Evolutionary conservation across 2,797 vertebrate genomes (phyloP).

Genomic region (Cossypha heuglini): DNA sequence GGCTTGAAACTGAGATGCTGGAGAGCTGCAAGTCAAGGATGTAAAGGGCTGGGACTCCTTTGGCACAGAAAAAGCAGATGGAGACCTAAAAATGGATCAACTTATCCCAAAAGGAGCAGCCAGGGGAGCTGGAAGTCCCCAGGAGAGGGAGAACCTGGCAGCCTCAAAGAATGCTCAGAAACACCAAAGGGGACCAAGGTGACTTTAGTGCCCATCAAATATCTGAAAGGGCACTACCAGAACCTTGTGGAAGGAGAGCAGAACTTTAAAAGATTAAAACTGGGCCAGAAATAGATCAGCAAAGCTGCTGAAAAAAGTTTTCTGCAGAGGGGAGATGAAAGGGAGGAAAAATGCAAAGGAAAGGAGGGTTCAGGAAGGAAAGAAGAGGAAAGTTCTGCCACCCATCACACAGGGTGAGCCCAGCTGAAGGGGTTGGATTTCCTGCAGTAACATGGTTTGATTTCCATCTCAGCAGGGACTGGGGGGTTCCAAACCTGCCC

Average conservation of each 20-base stretch:
- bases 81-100: not conserved
- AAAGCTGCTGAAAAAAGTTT: not conserved
- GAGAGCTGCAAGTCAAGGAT: not conserved
- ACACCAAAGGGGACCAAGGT: not conserved
- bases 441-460: no score
- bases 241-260: not conserved
- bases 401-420: fast-evolving
- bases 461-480: not conserved
- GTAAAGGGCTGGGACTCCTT: not conserved
- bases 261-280: not conserved
- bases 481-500: not conserved
- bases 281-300: not conserved
- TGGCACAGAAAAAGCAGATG: not conserved
- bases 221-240: not conserved
- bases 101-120: not conserved
- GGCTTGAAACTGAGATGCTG: not conserved
- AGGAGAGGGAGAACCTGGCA: not conserved
- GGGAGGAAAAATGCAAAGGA: not conserved
- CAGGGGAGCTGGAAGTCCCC: not conserved
- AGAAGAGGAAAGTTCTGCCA: not conserved
- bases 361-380: not conserved
- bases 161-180: not conserved
- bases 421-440: not conserved
- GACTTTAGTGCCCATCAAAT: not conserved
- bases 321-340: not conserved